These are phyloP conservation scores for Paradisaea rubra DNA, from an alignment of 2,113 vertebrate species.

Conservation along the genomic window DNA sequence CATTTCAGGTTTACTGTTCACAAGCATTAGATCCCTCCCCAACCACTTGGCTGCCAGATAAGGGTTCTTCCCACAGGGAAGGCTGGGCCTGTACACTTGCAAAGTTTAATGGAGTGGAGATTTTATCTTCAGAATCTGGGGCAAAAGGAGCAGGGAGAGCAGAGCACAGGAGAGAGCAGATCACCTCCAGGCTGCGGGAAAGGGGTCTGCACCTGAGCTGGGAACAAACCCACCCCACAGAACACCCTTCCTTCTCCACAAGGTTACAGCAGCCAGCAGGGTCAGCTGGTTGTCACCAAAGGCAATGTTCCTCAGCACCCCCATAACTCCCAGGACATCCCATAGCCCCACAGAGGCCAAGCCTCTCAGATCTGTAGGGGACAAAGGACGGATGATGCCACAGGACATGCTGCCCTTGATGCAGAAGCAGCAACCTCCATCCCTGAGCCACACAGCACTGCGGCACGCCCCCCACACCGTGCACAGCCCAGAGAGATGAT, in stretches of 20 bases:
- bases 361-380: accelerated
- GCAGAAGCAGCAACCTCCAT: neutral
- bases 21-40: neutral
- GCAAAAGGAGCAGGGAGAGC: neutral
- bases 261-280: neutral
- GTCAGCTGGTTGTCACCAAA: neutral
- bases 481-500: neutral
- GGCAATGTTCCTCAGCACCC: neutral
- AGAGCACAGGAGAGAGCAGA: neutral
- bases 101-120: neutral
- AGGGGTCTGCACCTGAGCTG: neutral
- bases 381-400: neutral
- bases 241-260: neutral
- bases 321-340: neutral
- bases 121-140: neutral
- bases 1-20: neutral
- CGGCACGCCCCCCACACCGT: neutral
- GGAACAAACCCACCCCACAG: neutral
- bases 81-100: neutral
- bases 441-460: neutral
- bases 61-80: neutral
- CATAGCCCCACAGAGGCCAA: neutral
- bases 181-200: accelerated
- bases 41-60: neutral
- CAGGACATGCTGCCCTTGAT: neutral